Base-by-base conservation (phyloP, 1,140 invertebrate genomes). In the Drosophila baimaii region DNA sequence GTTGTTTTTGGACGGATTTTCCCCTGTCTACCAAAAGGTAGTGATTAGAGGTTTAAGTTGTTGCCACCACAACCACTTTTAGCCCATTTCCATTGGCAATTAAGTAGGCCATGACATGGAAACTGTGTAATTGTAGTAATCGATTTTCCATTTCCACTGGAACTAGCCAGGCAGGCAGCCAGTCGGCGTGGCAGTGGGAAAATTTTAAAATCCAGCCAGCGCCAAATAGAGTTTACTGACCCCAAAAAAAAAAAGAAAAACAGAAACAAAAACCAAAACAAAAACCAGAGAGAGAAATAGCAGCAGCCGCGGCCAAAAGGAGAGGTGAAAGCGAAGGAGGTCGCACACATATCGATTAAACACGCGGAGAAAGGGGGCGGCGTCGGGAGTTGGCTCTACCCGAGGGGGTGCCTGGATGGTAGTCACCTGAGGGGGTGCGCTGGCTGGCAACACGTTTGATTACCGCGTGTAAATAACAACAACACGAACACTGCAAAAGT, bases 391-490 rank as follows among this genome's bases (percentile, higher is more conserved):
- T 10, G 31, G 12, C 9, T 29, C 47, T 25, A 41, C 41, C 27
- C 10, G 21, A 21, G n/a, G 47, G n/a, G 55, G 33, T 15, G 44
- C 39, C 27, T 21, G 57, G 37, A 25, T 31, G 29, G 39, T 41
- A 37, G 51, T 49, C 37, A 43, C 43, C 27, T 21, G 29, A 10
- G 17, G 49, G 21, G 47, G 49, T 9, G 47, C 52, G 62, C 47
- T 73, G 33, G 49, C 51, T 90, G 81, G 81, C 76, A 90, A 90
- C 77, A 85, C 81, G 74, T 86, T 91, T 91, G 90, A 91, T 91
- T 91, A 91, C 90, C 77, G 75, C 77, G 69, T 81, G 90, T 91
- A 91, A 91, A 91, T 65, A 91, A 69, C 66, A 77, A 68, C 59
- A 83, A 72, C 39, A 73, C 49, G 43, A 70, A 51, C 62, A 44